phyloP scores from a whole-genome alignment of 2,888 invertebrate genomes.

The Cheilosia vernalis region DNA sequence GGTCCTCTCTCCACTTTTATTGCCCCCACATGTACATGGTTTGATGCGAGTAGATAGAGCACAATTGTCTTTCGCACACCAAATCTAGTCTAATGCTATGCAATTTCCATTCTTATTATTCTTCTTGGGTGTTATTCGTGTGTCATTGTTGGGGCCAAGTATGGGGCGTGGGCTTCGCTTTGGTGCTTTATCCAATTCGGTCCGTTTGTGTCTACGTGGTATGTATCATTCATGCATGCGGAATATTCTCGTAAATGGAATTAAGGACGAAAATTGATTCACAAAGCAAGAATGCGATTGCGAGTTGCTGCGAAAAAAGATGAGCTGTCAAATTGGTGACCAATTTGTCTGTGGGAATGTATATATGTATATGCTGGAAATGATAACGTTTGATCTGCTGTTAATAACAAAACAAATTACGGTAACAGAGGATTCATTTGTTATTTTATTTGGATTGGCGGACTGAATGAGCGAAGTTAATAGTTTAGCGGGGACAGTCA shows the following conservation, averaged over 20 bases:
- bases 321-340: constrained; percentile 50
- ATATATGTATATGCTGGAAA: not conserved
- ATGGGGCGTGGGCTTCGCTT: constrained; percentile 30
- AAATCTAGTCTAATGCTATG: constrained; percentile 72
- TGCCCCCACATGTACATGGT: constrained; percentile 18
- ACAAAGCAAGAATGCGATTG: constrained; percentile 41
- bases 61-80: constrained; percentile 66
- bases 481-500: not conserved
- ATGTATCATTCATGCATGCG: constrained; percentile 38
- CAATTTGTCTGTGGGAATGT: constrained; percentile 30
- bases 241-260: constrained; percentile 51
- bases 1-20: constrained; percentile 23
- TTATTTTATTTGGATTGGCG: constrained; percentile 49
- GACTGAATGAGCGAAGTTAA: constrained; percentile 30
- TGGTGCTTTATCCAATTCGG: constrained; percentile 60
- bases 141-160: not conserved
- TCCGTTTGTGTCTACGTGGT: constrained; percentile 22
- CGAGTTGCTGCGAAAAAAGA: constrained; percentile 9
- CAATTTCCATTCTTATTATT: constrained; percentile 67
- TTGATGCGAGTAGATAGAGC: constrained; percentile 54
- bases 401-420: constrained; percentile 56
- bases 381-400: constrained; percentile 59
- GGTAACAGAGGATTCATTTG: constrained; percentile 60
- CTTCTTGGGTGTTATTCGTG: constrained; percentile 40
- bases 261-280: constrained; percentile 62